phyloP scores from a whole-genome alignment of 2,888 invertebrate genomes.

The Epinotia bilunana region DNA sequence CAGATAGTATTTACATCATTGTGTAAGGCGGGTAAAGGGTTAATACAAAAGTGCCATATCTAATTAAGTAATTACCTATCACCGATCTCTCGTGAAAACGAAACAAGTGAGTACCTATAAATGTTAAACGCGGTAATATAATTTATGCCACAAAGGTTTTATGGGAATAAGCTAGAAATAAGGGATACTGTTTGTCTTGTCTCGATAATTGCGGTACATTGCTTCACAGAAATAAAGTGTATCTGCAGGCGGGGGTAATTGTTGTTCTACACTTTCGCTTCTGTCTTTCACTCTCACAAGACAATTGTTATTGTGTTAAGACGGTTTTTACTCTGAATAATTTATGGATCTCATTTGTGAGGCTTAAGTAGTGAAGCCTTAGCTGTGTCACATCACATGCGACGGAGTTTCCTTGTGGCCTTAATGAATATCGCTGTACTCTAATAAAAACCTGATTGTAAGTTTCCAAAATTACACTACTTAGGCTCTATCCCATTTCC shows the following conservation, averaged over 20 bases:
- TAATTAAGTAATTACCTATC: too few relatives aligned
- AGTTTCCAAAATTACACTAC: too few relatives aligned
- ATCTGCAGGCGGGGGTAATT: neutral
- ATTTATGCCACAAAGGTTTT: too few relatives aligned
- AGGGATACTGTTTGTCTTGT: too few relatives aligned
- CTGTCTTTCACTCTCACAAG: neutral
- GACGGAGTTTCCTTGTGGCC: neutral
- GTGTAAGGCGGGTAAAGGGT: too few relatives aligned
- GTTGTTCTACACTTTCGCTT: neutral
- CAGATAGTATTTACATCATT: too few relatives aligned
- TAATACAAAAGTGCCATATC: too few relatives aligned
- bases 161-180: too few relatives aligned
- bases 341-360: constrained; percentile 8
- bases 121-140: too few relatives aligned
- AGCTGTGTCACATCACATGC: neutral
- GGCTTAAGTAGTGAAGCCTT: constrained; percentile 16
- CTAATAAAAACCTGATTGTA: neutral
- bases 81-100: too few relatives aligned
- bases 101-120: too few relatives aligned
- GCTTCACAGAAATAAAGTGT: neutral
- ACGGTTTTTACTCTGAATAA: neutral
- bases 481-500: too few relatives aligned
- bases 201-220: neutral
- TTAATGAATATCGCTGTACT: neutral
- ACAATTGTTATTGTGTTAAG: neutral